Base-by-base conservation (phyloP, 1,140 invertebrate species). In the Acyrthosiphon pisum region DNA sequence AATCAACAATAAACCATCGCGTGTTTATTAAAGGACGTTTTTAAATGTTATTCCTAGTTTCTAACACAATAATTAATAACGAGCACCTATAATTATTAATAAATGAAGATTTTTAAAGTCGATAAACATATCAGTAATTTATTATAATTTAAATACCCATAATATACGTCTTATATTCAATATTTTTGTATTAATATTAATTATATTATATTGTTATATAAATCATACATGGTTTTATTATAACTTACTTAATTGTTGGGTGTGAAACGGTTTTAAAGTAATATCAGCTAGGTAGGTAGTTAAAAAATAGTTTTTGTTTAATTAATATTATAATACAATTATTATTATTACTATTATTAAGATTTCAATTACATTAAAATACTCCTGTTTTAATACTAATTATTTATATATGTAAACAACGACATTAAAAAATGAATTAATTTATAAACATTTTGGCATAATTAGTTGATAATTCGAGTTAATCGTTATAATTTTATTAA, bases 401-500 rank as follows among this genome's bases (percentile, higher is more conserved):
- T 76, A n/a, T 76, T 76, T 76, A 76, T n/a, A n/a, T 6, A n/a
- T 4, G 14, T 76, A 18, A n/a, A 76, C 11, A 76, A 18, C 26
- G 9, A n/a, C 18, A 30, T 76, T 76, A 18, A 76, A 68, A 68
- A 76, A 76, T n/a, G 4, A 76, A 76, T 18, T 6, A 76, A n/a
- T 76, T 76, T 76, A 76, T 18, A 76, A 76, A 76, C 30, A 76
- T 76, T n/a, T 76, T 76, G 30, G 11, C 60, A n/a, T 76, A 76
- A 76, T 76, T 76, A 76, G 30, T 76, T 76, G 14, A 76, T 76
- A 76, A 76, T 76, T 76, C n/a, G 60, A 76, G 60, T 76, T 76
- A n/a, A 76, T n/a, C 60, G 60, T 76, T 76, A n/a, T 76, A 76
- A 76, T 76, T 76, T 76, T 76, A 76, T 76, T 18, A 76, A 76